These are phyloP conservation scores for Falco novaeseelandiae DNA, from an alignment of 2,797 vertebrate genomes.

Conservation along the genomic window DNA sequence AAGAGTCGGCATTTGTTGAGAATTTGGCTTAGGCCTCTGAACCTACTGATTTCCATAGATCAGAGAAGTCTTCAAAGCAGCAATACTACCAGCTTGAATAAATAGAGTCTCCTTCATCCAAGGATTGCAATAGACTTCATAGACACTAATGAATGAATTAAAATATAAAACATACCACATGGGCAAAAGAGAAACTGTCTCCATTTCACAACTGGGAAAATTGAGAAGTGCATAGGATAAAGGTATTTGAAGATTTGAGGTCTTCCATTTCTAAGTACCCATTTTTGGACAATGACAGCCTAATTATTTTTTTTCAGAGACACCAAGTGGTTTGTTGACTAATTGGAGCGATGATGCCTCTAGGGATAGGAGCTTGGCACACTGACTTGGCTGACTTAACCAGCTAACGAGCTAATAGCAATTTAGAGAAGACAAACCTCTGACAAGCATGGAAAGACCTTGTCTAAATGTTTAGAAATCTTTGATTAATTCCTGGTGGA, in stretches of 20 bases:
- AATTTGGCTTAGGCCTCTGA: neutral
- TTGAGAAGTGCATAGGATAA: neutral
- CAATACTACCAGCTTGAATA: neutral
- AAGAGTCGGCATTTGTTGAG: neutral
- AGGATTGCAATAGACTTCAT: neutral
- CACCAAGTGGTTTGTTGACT: constrained; percentile 25
- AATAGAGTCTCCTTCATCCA: neutral
- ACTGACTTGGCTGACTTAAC: constrained; percentile 55
- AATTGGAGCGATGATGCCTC: constrained; percentile 29
- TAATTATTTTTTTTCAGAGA: neutral
- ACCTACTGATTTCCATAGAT: neutral
- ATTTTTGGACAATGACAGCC: neutral
- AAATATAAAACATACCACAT: neutral
- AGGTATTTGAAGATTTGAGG: neutral
- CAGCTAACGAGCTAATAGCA: constrained; percentile 45
- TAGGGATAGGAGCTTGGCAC: constrained; percentile 43
- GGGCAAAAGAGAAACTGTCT: neutral
- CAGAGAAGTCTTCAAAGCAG: constrained; percentile 10
- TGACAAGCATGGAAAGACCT: constrained; percentile 40
- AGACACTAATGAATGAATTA: neutral
- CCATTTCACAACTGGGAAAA: neutral
- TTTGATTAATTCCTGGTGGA: constrained; percentile 7
- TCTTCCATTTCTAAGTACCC: neutral
- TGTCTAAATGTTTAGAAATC: constrained; percentile 37
- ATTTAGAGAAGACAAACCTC: constrained; percentile 9